Evolutionary conservation across 2,113 vertebrate species (phyloP), one percentile per base, ranked within the genome.

Genomic region (Rafetus swinhoei): DNA sequence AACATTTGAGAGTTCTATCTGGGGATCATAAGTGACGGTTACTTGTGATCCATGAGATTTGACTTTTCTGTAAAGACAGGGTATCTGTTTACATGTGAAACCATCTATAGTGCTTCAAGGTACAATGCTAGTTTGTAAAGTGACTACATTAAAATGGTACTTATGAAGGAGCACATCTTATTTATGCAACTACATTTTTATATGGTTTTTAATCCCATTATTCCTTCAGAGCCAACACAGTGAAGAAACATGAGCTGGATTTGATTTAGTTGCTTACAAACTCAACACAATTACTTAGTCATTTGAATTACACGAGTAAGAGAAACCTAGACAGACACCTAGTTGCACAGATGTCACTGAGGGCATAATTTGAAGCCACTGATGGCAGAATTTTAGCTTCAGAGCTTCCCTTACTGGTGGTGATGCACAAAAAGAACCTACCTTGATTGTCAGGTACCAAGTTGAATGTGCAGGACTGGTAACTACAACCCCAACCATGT

Each of bases 61-160:
- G 27, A 13, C 5, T 12, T 27, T 29, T 16, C 29, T 32, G 15
- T 24, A 74, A 74, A 74, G 21, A 39, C 2, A 9, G 72, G 21
- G 72, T 22, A 45, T 39, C 11, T 74, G 35, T 74, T n/a, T 32
- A 88, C 10, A 54, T 57, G 32, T 82, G 29, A 32, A 24, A 15
- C 1, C 1, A 60, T 69, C 60, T 88, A 84, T 82, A 14, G 5
- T 84, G 39, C 95, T 95, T 86, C 35, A 86, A 35, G 79, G 45
- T 82, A 55, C 59, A 82, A 53, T 79, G 2, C 65, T 54, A 65
- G 14, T 79, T 72, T 76, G 18, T 57, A 86, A 91, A 94, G 60
- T 52, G 7, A 57, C 56, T 59, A 65, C 29, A 57, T 92, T 87
- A 86, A 50, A 87, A 82, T 80, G 12, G 11, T 12, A 35, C 83